Conservation (phyloP, 2,888 invertebrate species). For the Pristionchus japonicus region DNA sequence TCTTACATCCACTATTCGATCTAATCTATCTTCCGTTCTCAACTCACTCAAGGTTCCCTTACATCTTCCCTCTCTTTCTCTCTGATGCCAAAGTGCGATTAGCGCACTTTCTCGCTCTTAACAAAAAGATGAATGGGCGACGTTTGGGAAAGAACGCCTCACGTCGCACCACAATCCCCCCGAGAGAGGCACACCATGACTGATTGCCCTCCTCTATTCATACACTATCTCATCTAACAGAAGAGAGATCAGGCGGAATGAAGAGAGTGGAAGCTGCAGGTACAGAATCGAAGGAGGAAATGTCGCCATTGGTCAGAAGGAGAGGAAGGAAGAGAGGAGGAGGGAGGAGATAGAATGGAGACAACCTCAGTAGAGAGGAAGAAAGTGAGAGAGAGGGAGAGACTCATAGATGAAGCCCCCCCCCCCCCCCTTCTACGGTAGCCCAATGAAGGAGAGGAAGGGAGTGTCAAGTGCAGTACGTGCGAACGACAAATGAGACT, state of each 20-base stretch:
- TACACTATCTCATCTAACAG: background rate
- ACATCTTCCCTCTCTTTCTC: background rate
- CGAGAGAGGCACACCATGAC: background rate
- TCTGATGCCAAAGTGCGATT: slow-evolving; percentile 24
- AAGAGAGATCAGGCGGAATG: background rate
- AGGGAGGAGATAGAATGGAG: background rate
- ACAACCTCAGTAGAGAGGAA: slow-evolving; percentile 15
- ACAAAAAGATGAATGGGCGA: slow-evolving; percentile 34
- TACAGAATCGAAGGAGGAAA: background rate
- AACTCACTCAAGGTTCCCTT: background rate
- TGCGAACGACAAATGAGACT: background rate
- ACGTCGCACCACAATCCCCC: background rate
- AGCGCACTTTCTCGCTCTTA: background rate
- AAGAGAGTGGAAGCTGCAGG: background rate
- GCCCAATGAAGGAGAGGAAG: background rate
- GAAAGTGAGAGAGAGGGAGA: background rate
- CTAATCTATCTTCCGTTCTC: background rate
- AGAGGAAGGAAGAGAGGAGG: background rate
- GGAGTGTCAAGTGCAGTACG: background rate
- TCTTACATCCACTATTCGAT: background rate
- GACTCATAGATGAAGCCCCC: background rate
- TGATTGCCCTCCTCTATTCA: background rate
- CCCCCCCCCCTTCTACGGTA: background rate
- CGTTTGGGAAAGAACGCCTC: slow-evolving; percentile 23
- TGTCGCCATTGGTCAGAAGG: slow-evolving; percentile 28